A percentile compares a stretch with the other conserved stretches of the same genome.
Evolutionary conservation across 2,888 invertebrate genomes (phyloP).

Genomic region (Odontomyia ornata): DNA sequence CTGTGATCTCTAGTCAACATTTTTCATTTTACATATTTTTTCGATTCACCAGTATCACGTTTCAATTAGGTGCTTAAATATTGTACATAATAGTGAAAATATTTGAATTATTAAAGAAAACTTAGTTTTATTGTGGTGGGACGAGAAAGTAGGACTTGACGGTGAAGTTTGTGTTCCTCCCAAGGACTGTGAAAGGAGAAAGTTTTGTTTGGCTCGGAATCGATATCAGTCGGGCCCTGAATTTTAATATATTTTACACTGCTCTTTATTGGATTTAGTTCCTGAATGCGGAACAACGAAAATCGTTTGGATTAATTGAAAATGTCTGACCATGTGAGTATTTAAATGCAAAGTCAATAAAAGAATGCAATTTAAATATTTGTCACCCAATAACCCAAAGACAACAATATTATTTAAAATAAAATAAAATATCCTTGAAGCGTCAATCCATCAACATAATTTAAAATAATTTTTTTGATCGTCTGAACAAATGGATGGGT

Average conservation of each 20-base stretch:
- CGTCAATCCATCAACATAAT: too few species aligned
- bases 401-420: too few species aligned
- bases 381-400: too few species aligned
- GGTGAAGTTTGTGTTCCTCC: background rate
- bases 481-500: too few species aligned
- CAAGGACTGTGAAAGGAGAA: background rate
- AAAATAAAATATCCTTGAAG: too few species aligned
- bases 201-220: background rate
- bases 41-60: background rate
- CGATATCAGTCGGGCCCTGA: background rate
- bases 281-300: background rate
- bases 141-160: background rate
- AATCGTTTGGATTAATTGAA: background rate
- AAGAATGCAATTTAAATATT: too few species aligned
- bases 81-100: background rate
- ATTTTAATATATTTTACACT: too few species aligned
- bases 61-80: background rate
- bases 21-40: background rate
- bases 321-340: conserved; percentile 5
- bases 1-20: background rate
- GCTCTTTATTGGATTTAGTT: too few species aligned
- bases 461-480: too few species aligned
- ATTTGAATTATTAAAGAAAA: too few species aligned
- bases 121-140: background rate
- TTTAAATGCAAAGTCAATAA: too few species aligned